These are phyloP conservation scores for Tiliacea citrago DNA, from an alignment of 2,888 invertebrate species.

Conservation along the genomic window DNA sequence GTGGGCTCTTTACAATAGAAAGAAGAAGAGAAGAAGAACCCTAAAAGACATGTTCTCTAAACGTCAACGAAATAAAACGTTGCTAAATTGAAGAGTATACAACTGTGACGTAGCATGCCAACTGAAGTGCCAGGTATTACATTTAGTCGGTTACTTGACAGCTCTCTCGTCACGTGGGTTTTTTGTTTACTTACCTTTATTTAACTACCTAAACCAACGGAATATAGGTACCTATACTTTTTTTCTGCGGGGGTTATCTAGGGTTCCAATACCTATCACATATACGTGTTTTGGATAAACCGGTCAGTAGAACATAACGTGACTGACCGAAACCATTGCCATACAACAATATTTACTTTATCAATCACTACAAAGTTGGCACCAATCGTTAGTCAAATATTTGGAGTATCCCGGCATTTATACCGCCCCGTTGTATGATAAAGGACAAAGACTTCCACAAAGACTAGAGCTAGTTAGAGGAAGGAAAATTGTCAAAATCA, in stretches of 20 bases:
- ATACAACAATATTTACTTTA: conserved; percentile 26
- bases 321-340: conserved; percentile 22
- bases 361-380: conserved; percentile 17
- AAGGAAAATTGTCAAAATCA: neutral
- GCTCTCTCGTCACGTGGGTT: no score
- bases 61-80: no score
- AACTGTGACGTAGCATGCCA: no score
- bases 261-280: conserved; percentile 1
- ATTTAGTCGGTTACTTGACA: no score
- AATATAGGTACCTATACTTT: no score
- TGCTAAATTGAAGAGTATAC: no score
- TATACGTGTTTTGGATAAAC: conserved; percentile 10
- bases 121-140: no score
- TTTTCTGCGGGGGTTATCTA: neutral
- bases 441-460: neutral
- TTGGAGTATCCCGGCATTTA: conserved; percentile 5
- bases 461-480: neutral
- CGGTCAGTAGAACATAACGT: conserved; percentile 42
- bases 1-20: no score
- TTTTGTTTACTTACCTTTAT: no score
- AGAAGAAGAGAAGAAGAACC: no score
- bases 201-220: no score
- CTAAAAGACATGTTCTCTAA: no score
- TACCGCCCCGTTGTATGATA: neutral
- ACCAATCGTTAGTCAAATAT: conserved; percentile 14